Conservation (phyloP, 2,797 vertebrate species). For the Tadarida brasiliensis region DNA sequence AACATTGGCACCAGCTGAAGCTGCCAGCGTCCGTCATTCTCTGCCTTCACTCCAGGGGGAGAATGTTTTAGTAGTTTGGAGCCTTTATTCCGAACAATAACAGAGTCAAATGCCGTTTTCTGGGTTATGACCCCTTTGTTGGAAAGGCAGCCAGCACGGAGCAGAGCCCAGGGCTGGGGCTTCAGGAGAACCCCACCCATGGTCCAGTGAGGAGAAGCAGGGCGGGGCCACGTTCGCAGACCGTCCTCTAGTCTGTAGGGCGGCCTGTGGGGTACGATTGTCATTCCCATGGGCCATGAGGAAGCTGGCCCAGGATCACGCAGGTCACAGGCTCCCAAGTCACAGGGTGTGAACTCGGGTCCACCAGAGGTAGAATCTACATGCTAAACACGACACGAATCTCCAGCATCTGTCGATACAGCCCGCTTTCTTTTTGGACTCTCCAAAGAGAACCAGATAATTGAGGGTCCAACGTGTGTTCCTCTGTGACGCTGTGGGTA, state of each 20-base stretch:
- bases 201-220: rapidly evolving
- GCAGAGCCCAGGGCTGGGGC: not conserved
- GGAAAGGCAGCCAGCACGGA: not conserved
- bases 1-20: not conserved
- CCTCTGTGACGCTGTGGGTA: not conserved
- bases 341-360: not conserved
- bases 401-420: rapidly evolving
- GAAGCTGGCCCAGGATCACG: rapidly evolving
- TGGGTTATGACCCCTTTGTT: not conserved
- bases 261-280: rapidly evolving
- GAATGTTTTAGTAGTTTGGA: not conserved
- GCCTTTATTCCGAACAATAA: not conserved
- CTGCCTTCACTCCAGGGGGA: not conserved
- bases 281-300: rapidly evolving
- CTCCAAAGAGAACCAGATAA: not conserved
- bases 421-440: not conserved
- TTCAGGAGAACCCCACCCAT: rapidly evolving
- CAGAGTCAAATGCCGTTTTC: not conserved
- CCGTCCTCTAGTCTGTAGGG: too few species aligned
- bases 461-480: not conserved
- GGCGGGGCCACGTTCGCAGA: too few species aligned
- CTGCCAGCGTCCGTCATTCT: rapidly evolving
- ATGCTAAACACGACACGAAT: rapidly evolving
- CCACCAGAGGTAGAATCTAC: not conserved
- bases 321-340: not conserved